phyloP scores from a whole-genome alignment of 2,113 vertebrate species.

The Gadus chalcogrammus region DNA sequence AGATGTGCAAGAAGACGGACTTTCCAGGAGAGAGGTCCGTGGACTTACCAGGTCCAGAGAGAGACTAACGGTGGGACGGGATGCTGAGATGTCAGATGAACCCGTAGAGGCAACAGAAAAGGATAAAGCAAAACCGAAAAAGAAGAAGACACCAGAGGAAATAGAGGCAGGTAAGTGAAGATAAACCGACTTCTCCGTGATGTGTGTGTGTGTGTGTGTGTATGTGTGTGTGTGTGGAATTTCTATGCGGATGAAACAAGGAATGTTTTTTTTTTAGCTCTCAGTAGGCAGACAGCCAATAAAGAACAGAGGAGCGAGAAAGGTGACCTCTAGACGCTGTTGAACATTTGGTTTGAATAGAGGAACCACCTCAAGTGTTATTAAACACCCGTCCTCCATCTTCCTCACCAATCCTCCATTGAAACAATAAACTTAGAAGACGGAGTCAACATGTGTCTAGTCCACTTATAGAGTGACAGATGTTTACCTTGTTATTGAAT shows the following conservation, averaged over 20 bases:
- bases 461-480: no score
- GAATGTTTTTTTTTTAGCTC: no score
- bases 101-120: slow-evolving; percentile 27
- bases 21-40: slow-evolving; percentile 27
- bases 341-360: slow-evolving; percentile 36
- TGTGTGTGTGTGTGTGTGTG: no score
- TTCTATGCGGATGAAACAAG: no score
- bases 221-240: no score
- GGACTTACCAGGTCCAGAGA: slow-evolving; percentile 8
- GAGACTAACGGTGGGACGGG: slow-evolving; percentile 13
- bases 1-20: slow-evolving; percentile 3
- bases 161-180: slow-evolving; percentile 66
- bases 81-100: slow-evolving; percentile 49
- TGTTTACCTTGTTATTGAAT: no score
- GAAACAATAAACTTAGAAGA: background rate
- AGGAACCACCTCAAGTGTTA: slow-evolving; percentile 7
- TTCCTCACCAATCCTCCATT: background rate
- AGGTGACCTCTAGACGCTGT: background rate
- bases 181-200: no score
- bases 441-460: no score
- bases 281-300: no score
- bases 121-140: slow-evolving; percentile 56
- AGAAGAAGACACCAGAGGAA: slow-evolving; percentile 72
- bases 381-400: background rate
- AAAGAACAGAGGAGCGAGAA: no score